Conservation (phyloP, 2,888 invertebrate species). For the Leptopilina drosophilae region DNA sequence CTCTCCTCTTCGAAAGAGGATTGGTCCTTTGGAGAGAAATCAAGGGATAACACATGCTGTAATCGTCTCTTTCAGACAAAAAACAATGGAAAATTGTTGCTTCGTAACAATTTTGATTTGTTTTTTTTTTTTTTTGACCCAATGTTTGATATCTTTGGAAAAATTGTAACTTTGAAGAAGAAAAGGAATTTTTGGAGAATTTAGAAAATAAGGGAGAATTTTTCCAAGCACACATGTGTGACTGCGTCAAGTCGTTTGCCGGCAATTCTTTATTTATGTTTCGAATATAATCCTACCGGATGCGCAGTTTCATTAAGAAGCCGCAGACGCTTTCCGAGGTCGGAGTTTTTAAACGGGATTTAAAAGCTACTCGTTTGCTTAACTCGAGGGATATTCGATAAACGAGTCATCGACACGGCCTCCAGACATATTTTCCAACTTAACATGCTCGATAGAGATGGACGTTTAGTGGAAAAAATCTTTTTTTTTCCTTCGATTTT, state of each 20-base stretch:
- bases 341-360: constrained; percentile 29
- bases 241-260: constrained; percentile 36
- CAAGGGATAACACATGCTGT: constrained; percentile 55
- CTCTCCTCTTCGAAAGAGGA: constrained; percentile 22
- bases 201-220: background rate
- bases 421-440: background rate
- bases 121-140: no score
- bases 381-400: constrained; percentile 3
- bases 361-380: constrained; percentile 5
- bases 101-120: no score
- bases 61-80: constrained; percentile 44
- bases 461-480: no score
- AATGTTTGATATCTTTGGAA: no score
- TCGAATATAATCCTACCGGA: constrained; percentile 43
- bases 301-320: constrained; percentile 45
- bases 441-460: background rate
- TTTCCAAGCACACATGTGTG: constrained; percentile 23
- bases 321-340: background rate
- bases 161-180: no score
- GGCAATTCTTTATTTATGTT: constrained; percentile 36
- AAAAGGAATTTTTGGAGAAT: no score
- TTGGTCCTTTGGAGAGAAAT: constrained; percentile 51
- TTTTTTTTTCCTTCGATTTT: no score
- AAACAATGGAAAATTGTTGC: no score
- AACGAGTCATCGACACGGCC: constrained; percentile 1